Evolutionary conservation across 64 coral and sea anemone genomes (phyloP).

Genomic region (Pocillopora verrucosa): DNA sequence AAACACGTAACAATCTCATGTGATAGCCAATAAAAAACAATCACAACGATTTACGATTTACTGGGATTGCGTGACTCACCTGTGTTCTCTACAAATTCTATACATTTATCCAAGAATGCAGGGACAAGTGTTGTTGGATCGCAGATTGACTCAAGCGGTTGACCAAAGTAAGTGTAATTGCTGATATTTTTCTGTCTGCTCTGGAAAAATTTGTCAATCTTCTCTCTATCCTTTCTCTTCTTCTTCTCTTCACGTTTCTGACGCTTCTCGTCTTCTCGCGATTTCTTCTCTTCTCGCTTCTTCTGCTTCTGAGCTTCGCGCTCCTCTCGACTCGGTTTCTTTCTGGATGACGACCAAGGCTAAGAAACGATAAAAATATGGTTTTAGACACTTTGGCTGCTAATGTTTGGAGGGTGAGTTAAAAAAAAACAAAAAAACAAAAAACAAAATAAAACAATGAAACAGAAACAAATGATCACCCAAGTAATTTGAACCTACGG

Average conservation of each 20-base stretch:
- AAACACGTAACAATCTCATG: too few relatives aligned
- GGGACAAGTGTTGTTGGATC: constrained; percentile 50
- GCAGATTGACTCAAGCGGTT: constrained; percentile 68
- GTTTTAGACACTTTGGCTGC: too few relatives aligned
- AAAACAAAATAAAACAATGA: too few relatives aligned
- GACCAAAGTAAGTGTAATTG: constrained; percentile 73
- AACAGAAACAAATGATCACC: too few relatives aligned
- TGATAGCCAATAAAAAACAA: neutral
- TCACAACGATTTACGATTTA: neutral
- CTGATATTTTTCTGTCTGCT: constrained; percentile 71
- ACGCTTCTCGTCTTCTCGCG: constrained; percentile 47
- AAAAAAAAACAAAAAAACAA: too few relatives aligned
- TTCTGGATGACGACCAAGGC: constrained; percentile 36
- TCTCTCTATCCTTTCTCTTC: constrained; percentile 55
- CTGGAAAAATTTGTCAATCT: constrained; percentile 50
- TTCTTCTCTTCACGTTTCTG: constrained; percentile 39
- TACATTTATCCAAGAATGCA: constrained; percentile 84
- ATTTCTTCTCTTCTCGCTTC: constrained; percentile 74
- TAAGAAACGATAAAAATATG: neutral
- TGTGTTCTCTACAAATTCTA: constrained; percentile 78
- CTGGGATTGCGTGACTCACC: constrained; percentile 19
- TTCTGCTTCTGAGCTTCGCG: constrained; percentile 63
- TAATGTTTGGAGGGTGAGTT: too few relatives aligned
- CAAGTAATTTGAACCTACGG: too few relatives aligned
- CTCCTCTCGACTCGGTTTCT: constrained; percentile 61